These are phyloP conservation scores for Drosophila pallidifrons DNA, from an alignment of 1,140 invertebrate species.

Conservation along the genomic window DNA sequence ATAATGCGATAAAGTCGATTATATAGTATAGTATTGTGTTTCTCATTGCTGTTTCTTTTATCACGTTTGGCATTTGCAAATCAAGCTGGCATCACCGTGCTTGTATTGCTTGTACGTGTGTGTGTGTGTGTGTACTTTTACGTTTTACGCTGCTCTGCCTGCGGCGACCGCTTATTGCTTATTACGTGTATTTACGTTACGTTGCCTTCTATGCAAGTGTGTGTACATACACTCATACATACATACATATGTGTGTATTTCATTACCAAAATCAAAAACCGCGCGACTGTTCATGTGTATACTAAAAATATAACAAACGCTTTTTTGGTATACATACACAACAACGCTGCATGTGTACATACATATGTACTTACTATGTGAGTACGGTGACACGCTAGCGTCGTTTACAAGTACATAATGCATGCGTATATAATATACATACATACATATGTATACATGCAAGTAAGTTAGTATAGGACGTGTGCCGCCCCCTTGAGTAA, in stretches of 20 bases:
- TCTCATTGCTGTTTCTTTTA: conserved; percentile 8
- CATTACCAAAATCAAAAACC: conserved; percentile 48
- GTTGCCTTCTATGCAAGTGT: conserved; percentile 19
- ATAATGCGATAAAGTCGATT: conserved; percentile 13
- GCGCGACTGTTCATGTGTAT: conserved; percentile 20
- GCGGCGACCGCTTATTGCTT: conserved; percentile 33
- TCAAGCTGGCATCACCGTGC: conserved; percentile 46
- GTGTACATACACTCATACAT: neutral
- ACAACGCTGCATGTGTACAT: conserved; percentile 16
- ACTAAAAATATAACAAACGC: conserved; percentile 48
- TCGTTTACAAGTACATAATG: conserved; percentile 43
- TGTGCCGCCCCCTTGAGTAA: conserved; percentile 4
- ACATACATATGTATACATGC: conserved; percentile 11
- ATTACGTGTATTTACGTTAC: conserved; percentile 70
- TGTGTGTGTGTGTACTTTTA: conserved; percentile 18
- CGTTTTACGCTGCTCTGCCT: conserved; percentile 30
- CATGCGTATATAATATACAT: conserved; percentile 22
- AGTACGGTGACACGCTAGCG: conserved; percentile 26
- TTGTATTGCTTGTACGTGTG: conserved; percentile 42
- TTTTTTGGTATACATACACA: conserved; percentile 38
- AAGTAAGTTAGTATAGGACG: conserved; percentile 32
- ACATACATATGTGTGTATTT: conserved; percentile 24
- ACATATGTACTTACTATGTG: conserved; percentile 27
- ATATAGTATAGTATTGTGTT: neutral
- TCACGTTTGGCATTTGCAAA: neutral